Evolutionary conservation across 2,797 vertebrate species (phyloP).

Genomic region (Myotis findleyi): DNA sequence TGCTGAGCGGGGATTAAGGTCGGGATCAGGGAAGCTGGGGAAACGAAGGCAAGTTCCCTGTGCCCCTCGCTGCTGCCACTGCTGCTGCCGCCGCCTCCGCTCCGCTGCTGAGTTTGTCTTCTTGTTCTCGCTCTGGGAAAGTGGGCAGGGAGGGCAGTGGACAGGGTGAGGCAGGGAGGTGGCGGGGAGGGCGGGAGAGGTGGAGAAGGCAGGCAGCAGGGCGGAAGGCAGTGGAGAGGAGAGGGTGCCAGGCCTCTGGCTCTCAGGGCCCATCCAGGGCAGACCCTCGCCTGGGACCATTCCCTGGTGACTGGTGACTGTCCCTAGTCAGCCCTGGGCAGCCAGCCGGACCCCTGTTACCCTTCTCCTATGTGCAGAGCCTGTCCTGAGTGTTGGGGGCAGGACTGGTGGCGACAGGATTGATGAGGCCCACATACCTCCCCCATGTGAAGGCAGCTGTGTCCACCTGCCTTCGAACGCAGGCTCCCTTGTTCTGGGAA

Average conservation of each 20-base stretch:
- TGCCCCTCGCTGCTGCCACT: conserved; percentile 59
- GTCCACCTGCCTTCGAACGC: background rate
- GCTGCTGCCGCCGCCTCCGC: background rate
- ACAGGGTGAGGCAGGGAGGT: background rate
- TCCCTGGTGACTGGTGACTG: background rate
- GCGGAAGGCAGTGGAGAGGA: background rate
- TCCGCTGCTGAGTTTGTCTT: conserved; percentile 78
- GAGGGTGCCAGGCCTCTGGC: conserved; percentile 56
- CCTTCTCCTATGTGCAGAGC: accelerated
- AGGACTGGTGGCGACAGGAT: background rate
- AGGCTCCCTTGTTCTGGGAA: background rate
- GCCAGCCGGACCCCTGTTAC: background rate
- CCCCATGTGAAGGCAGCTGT: background rate
- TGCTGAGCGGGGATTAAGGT: conserved; percentile 90
- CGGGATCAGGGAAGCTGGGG: conserved; percentile 90
- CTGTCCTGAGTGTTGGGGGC: background rate
- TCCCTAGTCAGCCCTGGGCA: background rate
- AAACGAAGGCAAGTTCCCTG: conserved; percentile 85
- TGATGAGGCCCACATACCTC: background rate
- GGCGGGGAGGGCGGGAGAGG: background rate
- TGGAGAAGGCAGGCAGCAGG: background rate
- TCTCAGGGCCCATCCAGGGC: background rate
- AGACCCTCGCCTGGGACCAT: background rate
- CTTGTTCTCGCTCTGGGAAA: conserved; percentile 76
- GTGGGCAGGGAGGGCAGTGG: background rate